These are phyloP conservation scores for Anoplophora glabripennis DNA, from an alignment of 1,140 invertebrate genomes.

Conservation along the genomic window DNA sequence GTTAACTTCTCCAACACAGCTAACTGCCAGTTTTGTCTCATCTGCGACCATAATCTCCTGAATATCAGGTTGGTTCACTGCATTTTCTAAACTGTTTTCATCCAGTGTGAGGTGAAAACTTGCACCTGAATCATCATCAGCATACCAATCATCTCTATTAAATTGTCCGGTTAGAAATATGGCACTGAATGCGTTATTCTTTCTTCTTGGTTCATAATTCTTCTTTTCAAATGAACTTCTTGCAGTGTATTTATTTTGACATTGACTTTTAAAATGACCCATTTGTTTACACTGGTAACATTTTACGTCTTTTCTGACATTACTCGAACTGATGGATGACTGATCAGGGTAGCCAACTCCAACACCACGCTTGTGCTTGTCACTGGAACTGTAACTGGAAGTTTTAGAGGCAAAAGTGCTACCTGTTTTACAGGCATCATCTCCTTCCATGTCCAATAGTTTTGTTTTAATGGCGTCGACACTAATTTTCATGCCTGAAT, in stretches of 20 bases:
- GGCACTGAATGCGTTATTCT: constrained; percentile 5
- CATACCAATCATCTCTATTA: constrained; percentile 29
- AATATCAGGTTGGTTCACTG: background rate
- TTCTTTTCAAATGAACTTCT: background rate
- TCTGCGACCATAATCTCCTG: constrained; percentile 19
- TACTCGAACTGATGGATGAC: background rate
- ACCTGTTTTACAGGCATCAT: constrained; percentile 1
- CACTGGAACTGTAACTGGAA: background rate
- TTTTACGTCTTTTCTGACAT: background rate
- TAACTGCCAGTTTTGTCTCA: constrained; percentile 2
- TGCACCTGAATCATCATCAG: constrained; percentile 36
- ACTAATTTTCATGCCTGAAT: constrained; percentile 13
- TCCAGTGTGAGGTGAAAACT: constrained; percentile 20
- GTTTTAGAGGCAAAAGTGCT: constrained; percentile 10
- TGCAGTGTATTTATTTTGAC: background rate
- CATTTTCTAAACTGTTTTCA: constrained; percentile 4
- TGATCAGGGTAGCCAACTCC: background rate
- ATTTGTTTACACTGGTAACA: constrained; percentile 5
- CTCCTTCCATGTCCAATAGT: constrained; percentile 2
- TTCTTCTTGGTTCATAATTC: background rate
- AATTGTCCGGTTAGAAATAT: constrained; percentile 27
- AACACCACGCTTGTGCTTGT: background rate
- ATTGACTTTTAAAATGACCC: constrained; percentile 3
- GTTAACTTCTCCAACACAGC: background rate
- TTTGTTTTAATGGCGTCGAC: constrained; percentile 16